Evolutionary conservation across 2,797 vertebrate genomes (phyloP), one percentile per base, ranked within the genome.

Genomic region (Meda fulgida): DNA sequence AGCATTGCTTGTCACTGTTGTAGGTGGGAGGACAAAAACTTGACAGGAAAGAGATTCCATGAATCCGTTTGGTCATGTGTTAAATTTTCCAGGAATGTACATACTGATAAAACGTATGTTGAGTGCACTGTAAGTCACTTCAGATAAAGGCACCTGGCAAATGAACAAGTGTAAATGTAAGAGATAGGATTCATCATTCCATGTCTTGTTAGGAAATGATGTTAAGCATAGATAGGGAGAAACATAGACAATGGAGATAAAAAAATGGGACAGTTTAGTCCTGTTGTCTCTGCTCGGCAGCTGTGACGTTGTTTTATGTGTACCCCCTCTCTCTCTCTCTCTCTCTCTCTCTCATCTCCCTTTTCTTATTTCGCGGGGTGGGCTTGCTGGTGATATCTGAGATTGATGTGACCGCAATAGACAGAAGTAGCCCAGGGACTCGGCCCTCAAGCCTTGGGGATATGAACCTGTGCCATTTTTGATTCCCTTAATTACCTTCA

Each of bases 371-470:
- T 75, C 51, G 21, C 10, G 66, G 31, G 48, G 31, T 58, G 48
- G 78, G 48, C 55, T 18, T 77, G 36, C 36, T 73, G 60, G 77
- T 78, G 23, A 81, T 79, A 84, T 53, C 36, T n/a, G 53, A 43
- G 71, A 55, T 65, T 76, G 85, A 88, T 82, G 69, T 76, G 79
- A 85, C 19, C 29, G 73, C 75, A 67, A 46, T 69, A 72, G 73
- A 83, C 67, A 36, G 16, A n/a, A 40, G 43, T 63, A 53, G 29
- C 79, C 26, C 36, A 10, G 14, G 85, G 60, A 82, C 23, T 38
- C 21, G 48, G 48, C 85, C 66, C 75, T 38, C 14, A 46, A 84
- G 72, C 76, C 48, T 10, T 51, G 55, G 81, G 43, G 40, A 63
- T 65, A 29, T 66, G 43, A 65, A 67, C 38, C 40, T 34, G 48